phyloP scores from a whole-genome alignment of 1,140 invertebrate genomes.

The Cherax quadricarinatus region DNA sequence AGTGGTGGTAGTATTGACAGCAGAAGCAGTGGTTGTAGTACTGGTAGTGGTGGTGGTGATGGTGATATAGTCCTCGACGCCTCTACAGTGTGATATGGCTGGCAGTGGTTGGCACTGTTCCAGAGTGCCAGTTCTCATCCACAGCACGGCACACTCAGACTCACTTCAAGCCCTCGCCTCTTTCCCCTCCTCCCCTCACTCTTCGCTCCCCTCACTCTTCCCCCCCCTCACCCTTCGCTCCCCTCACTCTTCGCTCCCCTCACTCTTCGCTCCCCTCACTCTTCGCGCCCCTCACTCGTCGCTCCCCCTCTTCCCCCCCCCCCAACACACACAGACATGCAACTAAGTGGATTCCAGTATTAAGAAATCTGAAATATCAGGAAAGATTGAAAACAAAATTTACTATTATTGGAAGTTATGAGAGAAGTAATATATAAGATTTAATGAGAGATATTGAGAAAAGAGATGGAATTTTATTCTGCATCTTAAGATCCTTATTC shows the following conservation, averaged over 20 bases:
- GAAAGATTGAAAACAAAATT: too few relatives aligned
- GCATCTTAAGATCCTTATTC: too few relatives aligned
- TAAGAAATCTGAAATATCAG: not conserved
- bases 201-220: too few relatives aligned
- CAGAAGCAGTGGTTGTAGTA: not conserved
- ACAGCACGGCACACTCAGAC: not conserved
- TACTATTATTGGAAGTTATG: too few relatives aligned
- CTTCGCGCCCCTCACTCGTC: not conserved
- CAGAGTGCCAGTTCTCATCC: slow-evolving; percentile 11
- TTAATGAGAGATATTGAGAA: too few relatives aligned
- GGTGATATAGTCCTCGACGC: not conserved
- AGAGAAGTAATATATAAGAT: too few relatives aligned
- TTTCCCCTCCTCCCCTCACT: not conserved
- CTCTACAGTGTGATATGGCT: slow-evolving; percentile 23
- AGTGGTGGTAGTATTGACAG: not conserved
- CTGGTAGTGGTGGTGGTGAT: not conserved
- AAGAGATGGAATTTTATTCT: too few relatives aligned
- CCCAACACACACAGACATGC: not conserved
- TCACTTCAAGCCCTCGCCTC: too few relatives aligned
- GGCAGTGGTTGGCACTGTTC: slow-evolving; percentile 11
- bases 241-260: not conserved
- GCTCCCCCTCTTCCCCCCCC: not conserved
- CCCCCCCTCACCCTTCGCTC: not conserved
- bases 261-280: too few relatives aligned
- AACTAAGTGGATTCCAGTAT: too few relatives aligned